Percentiles rank a stretch among this genome's conserved stretches.
Conservation (phyloP, 2,113 vertebrate species). For the Elaphurus davidianus region DNA sequence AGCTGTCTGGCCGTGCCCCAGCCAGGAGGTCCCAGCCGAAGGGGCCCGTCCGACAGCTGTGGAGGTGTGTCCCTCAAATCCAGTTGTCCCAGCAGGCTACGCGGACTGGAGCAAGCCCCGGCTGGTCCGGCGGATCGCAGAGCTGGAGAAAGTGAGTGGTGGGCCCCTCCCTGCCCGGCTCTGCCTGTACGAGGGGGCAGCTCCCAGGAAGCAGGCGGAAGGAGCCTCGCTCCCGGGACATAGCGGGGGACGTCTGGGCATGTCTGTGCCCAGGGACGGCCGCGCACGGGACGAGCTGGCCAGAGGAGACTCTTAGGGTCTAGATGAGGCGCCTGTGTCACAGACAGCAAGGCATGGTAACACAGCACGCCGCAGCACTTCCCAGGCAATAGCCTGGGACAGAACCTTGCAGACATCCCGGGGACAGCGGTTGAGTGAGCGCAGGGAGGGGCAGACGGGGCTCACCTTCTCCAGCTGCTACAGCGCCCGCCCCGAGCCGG, state of each 20-base stretch:
- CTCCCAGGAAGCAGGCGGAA: accelerated
- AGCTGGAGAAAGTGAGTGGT: constrained; percentile 90
- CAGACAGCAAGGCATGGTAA: neutral
- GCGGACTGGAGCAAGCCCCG: constrained; percentile 92
- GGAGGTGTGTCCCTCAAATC: neutral
- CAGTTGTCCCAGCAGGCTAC: constrained; percentile 80
- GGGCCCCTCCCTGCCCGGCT: accelerated
- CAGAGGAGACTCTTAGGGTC: neutral
- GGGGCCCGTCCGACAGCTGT: accelerated
- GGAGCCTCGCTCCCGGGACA: neutral
- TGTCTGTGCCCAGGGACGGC: neutral
- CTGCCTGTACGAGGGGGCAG: accelerated
- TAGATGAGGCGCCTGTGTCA: accelerated
- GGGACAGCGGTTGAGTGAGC: neutral
- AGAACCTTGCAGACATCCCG: neutral
- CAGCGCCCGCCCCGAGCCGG: accelerated
- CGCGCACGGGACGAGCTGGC: accelerated
- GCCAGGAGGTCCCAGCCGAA: neutral
- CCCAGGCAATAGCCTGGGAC: neutral
- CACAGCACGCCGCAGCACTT: accelerated
- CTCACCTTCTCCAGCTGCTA: accelerated
- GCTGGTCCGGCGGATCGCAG: constrained; percentile 85
- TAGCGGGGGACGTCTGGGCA: accelerated
- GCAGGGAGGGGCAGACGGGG: accelerated
- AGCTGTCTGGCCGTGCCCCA: accelerated